These are phyloP conservation scores for Heptranchias perlo DNA, from an alignment of 2,113 vertebrate species.

Conservation along the genomic window DNA sequence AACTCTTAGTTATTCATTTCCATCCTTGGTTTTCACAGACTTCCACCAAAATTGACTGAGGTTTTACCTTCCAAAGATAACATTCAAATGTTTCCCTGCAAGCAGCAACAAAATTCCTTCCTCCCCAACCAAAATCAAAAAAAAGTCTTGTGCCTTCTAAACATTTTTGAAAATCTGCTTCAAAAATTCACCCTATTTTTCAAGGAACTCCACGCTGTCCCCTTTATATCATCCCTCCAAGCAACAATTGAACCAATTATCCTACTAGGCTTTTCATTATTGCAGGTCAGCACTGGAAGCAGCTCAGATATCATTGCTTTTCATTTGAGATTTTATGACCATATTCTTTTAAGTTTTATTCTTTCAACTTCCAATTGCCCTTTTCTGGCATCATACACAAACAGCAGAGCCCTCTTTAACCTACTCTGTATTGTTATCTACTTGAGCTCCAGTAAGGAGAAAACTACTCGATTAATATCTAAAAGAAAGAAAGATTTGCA, in stretches of 20 bases:
- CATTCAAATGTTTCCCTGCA: background rate
- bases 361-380: background rate
- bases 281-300: background rate
- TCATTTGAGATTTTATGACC: background rate
- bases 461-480: no score
- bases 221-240: background rate
- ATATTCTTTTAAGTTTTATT: background rate
- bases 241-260: constrained; percentile 30
- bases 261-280: background rate
- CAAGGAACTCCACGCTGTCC: background rate
- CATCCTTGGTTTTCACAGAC: background rate
- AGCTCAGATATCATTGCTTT: background rate
- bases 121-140: background rate
- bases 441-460: background rate
- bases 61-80: background rate
- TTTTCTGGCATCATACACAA: background rate
- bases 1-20: background rate
- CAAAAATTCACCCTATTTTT: background rate
- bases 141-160: background rate
- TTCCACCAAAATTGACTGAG: background rate
- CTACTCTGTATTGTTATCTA: background rate
- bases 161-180: background rate
- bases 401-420: background rate
- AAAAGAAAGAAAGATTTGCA: no score
- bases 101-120: background rate